These are phyloP conservation scores for Desmophyllum pertusum DNA, from an alignment of 92 coral and sea anemone genomes.

Conservation along the genomic window DNA sequence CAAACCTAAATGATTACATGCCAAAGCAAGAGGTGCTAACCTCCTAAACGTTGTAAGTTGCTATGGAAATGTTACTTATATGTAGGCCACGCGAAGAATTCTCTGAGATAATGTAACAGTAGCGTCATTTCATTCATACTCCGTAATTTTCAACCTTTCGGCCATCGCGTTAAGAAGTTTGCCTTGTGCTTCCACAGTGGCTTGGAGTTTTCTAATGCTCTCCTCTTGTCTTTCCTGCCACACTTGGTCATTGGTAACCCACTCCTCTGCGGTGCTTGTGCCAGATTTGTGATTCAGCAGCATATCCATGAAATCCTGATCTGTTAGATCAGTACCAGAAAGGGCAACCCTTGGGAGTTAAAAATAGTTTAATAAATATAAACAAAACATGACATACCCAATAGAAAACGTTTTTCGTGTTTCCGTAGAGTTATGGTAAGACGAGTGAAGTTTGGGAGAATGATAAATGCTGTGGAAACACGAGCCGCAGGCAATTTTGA, in stretches of 20 bases:
- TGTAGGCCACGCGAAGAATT: no score
- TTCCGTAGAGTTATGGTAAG: no score
- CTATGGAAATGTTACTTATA: no score
- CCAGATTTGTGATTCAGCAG: slow-evolving; percentile 11
- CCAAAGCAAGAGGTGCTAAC: no score
- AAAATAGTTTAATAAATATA: background rate
- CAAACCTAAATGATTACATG: no score
- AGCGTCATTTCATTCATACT: background rate
- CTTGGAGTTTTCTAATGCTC: slow-evolving; percentile 18
- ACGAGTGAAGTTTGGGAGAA: no score
- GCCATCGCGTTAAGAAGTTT: slow-evolving; percentile 71
- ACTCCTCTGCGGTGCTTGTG: background rate
- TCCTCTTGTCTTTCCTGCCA: slow-evolving; percentile 7
- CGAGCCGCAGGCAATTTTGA: no score
- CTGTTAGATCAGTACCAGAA: slow-evolving; percentile 16
- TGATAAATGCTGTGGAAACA: no score
- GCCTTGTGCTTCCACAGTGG: slow-evolving; percentile 70
- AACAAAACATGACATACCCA: background rate
- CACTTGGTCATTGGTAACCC: background rate
- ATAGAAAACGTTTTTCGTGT: no score
- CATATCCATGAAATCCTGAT: slow-evolving; percentile 9
- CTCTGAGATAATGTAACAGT: no score
- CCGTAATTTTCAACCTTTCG: slow-evolving; percentile 20
- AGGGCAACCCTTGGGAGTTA: slow-evolving; percentile 9
- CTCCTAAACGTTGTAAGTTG: no score